Evolutionary conservation across 2,888 invertebrate species (phyloP).

Genomic region (Cerastis rubricosa): DNA sequence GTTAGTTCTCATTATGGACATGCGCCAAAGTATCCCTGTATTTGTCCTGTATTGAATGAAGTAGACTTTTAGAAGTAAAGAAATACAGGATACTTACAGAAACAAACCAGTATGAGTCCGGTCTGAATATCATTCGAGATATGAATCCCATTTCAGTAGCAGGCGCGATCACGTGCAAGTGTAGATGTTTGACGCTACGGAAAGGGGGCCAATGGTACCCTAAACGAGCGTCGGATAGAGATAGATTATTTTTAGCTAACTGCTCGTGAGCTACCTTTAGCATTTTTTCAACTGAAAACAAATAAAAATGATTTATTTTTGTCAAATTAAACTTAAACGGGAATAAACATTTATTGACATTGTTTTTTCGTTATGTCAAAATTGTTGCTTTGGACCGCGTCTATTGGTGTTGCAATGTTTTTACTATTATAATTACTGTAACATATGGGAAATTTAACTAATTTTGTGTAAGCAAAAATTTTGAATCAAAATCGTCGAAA

Average conservation of each 20-base stretch:
- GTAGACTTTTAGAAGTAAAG: background rate
- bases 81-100: conserved; percentile 91
- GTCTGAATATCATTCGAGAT: conserved; percentile 92
- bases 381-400: background rate
- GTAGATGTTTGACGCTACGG: conserved; percentile 95
- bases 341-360: conserved; percentile 13
- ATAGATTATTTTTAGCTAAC: conserved; percentile 87
- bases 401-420: conserved; percentile 34
- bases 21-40: background rate
- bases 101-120: conserved; percentile 95
- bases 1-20: background rate
- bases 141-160: conserved; percentile 93
- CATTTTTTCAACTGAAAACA: conserved; percentile 92
- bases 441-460: background rate
- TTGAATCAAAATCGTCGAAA: background rate
- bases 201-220: conserved; percentile 99
- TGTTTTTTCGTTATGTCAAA: conserved; percentile 2
- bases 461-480: background rate
- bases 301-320: conserved; percentile 7
- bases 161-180: conserved; percentile 96
- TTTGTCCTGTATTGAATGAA: background rate
- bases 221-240: conserved; percentile 82
- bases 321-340: background rate
- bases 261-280: conserved; percentile 87
- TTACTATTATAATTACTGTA: background rate